Evolutionary conservation across 1,140 invertebrate genomes (phyloP).

Genomic region (Aphis gossypii): DNA sequence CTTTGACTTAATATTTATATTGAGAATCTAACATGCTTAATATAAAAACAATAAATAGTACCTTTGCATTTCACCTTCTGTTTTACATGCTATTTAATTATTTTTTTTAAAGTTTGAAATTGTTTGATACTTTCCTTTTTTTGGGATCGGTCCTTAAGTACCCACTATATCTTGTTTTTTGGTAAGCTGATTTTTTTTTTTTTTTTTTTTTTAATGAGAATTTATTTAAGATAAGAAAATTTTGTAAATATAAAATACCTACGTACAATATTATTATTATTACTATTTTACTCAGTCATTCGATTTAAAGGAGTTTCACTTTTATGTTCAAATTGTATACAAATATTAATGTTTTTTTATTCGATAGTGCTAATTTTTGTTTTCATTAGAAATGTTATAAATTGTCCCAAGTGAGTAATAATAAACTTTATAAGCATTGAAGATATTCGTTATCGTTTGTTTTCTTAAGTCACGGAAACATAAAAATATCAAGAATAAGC

Average conservation of each 20-base stretch:
- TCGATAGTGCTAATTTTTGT: background rate
- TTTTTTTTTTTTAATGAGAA: too few species aligned
- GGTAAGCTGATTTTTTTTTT: background rate
- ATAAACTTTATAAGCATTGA: background rate
- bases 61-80: too few species aligned
- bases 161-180: background rate
- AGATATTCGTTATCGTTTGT: constrained; percentile 30
- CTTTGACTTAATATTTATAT: background rate
- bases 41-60: too few species aligned
- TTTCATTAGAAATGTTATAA: background rate
- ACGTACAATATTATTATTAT: too few species aligned
- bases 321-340: background rate
- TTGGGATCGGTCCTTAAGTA: background rate
- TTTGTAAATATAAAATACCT: too few species aligned
- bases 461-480: background rate
- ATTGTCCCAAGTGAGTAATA: background rate
- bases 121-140: background rate
- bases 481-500: background rate
- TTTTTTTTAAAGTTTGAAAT: background rate
- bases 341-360: background rate
- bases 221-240: too few species aligned
- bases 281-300: too few species aligned
- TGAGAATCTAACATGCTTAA: too few species aligned
- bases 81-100: too few species aligned
- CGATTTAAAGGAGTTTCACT: background rate